Percentiles rank a stretch among this genome's conserved stretches.
These are phyloP conservation scores for Lordiphosa stackelbergi DNA, from an alignment of 1,140 invertebrate species.

Conservation along the genomic window DNA sequence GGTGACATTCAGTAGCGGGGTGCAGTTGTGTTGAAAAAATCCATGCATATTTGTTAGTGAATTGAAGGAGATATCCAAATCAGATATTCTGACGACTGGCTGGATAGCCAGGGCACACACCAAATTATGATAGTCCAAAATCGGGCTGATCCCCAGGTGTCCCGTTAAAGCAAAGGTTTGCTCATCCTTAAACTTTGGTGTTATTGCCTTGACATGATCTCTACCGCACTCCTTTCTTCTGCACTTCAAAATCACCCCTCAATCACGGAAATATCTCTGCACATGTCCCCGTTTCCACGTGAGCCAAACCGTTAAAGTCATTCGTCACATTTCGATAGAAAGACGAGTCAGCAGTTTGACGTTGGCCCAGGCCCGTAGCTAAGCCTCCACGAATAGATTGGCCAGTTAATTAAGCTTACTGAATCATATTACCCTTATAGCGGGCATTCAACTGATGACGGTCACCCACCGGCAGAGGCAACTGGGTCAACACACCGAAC, in stretches of 20 bases:
- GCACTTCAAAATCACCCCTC: constrained; percentile 58
- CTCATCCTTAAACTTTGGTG: constrained; percentile 77
- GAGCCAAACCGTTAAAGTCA: constrained; percentile 49
- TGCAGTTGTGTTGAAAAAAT: constrained; percentile 78
- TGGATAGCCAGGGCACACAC: constrained; percentile 79
- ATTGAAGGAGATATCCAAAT: constrained; percentile 79
- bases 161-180: constrained; percentile 78
- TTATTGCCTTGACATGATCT: constrained; percentile 66
- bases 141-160: constrained; percentile 77
- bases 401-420: constrained; percentile 39
- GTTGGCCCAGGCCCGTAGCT: constrained; percentile 50
- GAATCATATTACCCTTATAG: constrained; percentile 62
- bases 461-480: constrained; percentile 62
- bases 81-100: constrained; percentile 78
- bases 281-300: constrained; percentile 58
- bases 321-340: constrained; percentile 53
- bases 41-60: constrained; percentile 81
- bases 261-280: constrained; percentile 25
- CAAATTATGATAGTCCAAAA: constrained; percentile 74
- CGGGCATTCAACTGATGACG: constrained; percentile 42
- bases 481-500: constrained; percentile 34
- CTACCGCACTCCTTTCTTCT: constrained; percentile 30
- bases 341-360: constrained; percentile 35
- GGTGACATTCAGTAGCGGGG: constrained; percentile 78
- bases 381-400: constrained; percentile 47